Conservation (phyloP, 2,113 vertebrate genomes). For the Dolichallabes microphthalmus region DNA sequence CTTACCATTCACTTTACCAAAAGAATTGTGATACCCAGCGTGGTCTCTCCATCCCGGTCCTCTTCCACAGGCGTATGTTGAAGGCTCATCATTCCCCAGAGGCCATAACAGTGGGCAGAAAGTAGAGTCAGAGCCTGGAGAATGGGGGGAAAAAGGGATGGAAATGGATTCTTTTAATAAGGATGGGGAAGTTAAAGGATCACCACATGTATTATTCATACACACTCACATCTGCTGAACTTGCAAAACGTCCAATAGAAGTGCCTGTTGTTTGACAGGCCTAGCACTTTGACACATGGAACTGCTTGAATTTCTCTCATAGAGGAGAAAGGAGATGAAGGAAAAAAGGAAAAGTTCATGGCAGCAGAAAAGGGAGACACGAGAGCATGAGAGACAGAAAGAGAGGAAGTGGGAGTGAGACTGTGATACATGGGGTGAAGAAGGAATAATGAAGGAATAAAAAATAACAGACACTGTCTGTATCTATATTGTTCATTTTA, state of each 20-base stretch:
- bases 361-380: constrained; percentile 37
- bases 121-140: constrained; percentile 41
- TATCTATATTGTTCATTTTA: constrained; percentile 18
- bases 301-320: constrained; percentile 70
- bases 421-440: constrained; percentile 20
- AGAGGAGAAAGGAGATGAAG: constrained; percentile 50
- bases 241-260: constrained; percentile 70
- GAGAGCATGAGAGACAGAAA: constrained; percentile 24
- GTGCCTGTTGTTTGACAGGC: constrained; percentile 72
- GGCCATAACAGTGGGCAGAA: constrained; percentile 36
- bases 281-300: constrained; percentile 69
- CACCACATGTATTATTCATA: constrained; percentile 76
- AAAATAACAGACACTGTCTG: constrained; percentile 12
- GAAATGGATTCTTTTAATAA: constrained; percentile 69
- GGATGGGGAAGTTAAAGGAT: constrained; percentile 72
- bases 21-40: constrained; percentile 27
- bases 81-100: constrained; percentile 32
- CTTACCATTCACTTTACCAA: constrained; percentile 41
- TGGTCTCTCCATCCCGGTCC: neutral
- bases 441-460: constrained; percentile 14
- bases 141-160: constrained; percentile 26
- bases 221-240: constrained; percentile 67
- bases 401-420: neutral
- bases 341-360: constrained; percentile 44
- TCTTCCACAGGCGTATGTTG: constrained; percentile 6